Evolutionary conservation across 1,140 invertebrate genomes (phyloP).

Genomic region (Cryptotermes secundus): DNA sequence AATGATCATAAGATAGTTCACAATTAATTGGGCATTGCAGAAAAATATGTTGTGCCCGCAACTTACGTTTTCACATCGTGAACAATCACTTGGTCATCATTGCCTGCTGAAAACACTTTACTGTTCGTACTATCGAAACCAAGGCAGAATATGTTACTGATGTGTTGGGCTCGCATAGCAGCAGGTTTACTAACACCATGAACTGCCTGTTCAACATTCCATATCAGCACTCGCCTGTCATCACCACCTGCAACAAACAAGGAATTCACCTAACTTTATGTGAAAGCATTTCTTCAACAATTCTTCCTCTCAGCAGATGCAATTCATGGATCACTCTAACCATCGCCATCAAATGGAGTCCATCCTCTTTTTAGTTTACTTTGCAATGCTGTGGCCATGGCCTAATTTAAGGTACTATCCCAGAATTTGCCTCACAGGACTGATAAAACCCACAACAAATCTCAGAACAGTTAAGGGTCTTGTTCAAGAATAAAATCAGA

Average conservation of each 20-base stretch:
- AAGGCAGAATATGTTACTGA: constrained; percentile 92
- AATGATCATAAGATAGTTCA: background rate
- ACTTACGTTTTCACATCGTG: constrained; percentile 78
- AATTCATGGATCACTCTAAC: no score
- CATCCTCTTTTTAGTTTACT: no score
- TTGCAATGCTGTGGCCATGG: no score
- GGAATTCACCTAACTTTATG: no score
- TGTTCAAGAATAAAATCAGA: no score
- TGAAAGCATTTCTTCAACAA: no score
- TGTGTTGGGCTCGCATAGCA: constrained; percentile 79
- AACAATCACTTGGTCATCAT: constrained; percentile 91
- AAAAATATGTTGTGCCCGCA: background rate
- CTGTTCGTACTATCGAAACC: constrained; percentile 77
- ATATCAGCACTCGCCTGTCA: constrained; percentile 85
- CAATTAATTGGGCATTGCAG: background rate
- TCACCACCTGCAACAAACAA: constrained; percentile 71
- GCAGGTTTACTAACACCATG: constrained; percentile 61
- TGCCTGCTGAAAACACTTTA: constrained; percentile 88
- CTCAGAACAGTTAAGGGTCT: no score
- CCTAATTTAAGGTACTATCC: no score
- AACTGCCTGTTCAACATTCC: constrained; percentile 80
- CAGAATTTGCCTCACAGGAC: no score
- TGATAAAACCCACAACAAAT: no score
- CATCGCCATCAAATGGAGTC: no score
- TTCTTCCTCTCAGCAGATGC: no score